Conservation (phyloP, 2,888 invertebrate genomes). For the Lymantria monacha region DNA sequence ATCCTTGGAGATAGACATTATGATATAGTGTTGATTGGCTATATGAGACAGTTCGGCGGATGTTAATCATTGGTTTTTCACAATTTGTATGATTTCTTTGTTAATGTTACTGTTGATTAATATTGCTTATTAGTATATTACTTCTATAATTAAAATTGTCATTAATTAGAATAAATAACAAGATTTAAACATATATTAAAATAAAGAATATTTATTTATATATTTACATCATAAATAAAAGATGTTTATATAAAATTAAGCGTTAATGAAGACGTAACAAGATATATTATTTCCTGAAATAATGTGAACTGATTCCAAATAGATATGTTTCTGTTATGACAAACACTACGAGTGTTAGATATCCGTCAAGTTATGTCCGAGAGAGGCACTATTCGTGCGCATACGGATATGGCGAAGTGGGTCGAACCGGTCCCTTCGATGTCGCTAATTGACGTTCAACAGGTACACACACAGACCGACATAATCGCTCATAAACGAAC, state of each 20-base stretch:
- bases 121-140: too few species aligned
- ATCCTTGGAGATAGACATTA: neutral
- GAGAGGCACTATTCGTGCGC: conserved; percentile 44
- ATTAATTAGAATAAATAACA: neutral
- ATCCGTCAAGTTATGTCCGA: conserved; percentile 36
- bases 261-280: neutral
- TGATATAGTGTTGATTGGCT: too few species aligned
- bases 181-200: too few species aligned
- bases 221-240: too few species aligned
- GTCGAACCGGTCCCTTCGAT: conserved; percentile 61
- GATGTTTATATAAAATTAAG: neutral
- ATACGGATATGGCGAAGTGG: conserved; percentile 50
- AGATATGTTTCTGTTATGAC: conserved; percentile 37
- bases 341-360: conserved; percentile 46
- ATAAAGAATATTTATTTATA: too few species aligned
- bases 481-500: conserved; percentile 43
- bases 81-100: too few species aligned
- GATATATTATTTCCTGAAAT: conserved; percentile 13
- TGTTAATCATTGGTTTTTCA: too few species aligned
- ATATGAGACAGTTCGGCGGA: too few species aligned
- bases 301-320: conserved; percentile 35
- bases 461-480: conserved; percentile 41
- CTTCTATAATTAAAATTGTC: too few species aligned
- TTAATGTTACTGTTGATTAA: too few species aligned
- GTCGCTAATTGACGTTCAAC: conserved; percentile 73